Percentiles rank a stretch among this genome's conserved stretches.
Evolutionary conservation across 37 sponge, comb jelly and placozoan species (phyloP).

Genomic region (Hormiphora californensis): DNA sequence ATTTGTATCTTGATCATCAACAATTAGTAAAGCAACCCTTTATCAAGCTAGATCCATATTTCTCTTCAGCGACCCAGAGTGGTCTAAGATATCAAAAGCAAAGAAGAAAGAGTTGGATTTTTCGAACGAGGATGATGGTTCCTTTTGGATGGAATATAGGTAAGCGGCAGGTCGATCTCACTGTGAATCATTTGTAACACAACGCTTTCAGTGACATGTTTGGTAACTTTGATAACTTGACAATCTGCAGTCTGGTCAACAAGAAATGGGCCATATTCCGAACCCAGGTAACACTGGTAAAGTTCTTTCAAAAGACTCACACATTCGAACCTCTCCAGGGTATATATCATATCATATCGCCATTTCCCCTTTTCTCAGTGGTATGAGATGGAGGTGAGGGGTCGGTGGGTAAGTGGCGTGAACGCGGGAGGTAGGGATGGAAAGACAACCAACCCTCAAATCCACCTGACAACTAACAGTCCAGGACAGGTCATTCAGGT

Average conservation of each 20-base stretch:
- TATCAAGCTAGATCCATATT: no score
- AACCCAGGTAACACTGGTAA: no score
- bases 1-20: no score
- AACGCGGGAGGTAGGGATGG: conserved; percentile 8
- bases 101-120: conserved; percentile 8
- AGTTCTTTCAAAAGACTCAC: no score
- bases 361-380: no score
- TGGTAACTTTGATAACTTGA: not conserved
- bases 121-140: conserved; percentile 9
- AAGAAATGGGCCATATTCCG: no score
- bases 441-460: conserved; percentile 23
- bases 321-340: no score
- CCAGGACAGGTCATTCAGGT: not conserved
- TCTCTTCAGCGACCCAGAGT: conserved; percentile 1
- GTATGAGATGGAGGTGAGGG: not conserved
- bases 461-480: not conserved
- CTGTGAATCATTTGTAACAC: no score
- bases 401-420: not conserved
- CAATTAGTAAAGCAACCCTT: no score
- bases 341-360: no score
- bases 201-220: conserved; percentile 1
- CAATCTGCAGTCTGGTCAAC: conserved; percentile 34
- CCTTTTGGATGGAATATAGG: conserved; percentile 36
- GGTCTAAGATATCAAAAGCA: not conserved
- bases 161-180: no score